Conservation (phyloP, 2,797 vertebrate species). For the Propithecus deckenii region DNA sequence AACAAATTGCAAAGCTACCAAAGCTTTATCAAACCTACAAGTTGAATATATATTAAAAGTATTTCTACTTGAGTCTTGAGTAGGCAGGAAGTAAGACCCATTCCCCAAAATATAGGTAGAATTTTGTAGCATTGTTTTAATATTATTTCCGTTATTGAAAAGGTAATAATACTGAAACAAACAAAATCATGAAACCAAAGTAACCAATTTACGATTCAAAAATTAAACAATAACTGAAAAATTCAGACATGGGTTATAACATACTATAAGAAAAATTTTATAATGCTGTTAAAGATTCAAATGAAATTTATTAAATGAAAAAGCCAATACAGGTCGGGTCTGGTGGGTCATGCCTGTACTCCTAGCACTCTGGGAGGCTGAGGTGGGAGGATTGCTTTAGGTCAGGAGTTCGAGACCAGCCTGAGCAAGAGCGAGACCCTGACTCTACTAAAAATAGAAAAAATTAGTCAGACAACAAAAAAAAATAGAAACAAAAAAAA, state of each 20-base stretch:
- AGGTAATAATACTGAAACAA: neutral
- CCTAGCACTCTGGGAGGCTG: too few relatives aligned
- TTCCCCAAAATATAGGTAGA: neutral
- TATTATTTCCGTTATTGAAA: neutral
- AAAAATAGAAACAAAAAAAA: too few relatives aligned
- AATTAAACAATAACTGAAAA: neutral
- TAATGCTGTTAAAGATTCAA: neutral
- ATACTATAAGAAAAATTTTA: neutral
- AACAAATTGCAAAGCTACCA: neutral
- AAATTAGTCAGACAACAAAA: too few relatives aligned
- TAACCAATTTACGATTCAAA: neutral
- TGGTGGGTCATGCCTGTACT: too few relatives aligned
- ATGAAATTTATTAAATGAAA: neutral
- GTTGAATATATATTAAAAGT: neutral
- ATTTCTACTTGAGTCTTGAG: neutral
- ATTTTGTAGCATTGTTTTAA: neutral
- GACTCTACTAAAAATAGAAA: too few relatives aligned
- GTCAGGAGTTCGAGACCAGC: too few relatives aligned
- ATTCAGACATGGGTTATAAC: neutral
- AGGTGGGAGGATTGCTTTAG: too few relatives aligned
- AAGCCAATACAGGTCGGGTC: neutral
- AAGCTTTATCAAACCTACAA: neutral
- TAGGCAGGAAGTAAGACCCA: neutral
- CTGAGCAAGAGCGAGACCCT: too few relatives aligned
- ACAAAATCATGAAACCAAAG: neutral